These are phyloP conservation scores for Dicrurus megarhynchus DNA, from an alignment of 2,113 vertebrate genomes.

Conservation along the genomic window DNA sequence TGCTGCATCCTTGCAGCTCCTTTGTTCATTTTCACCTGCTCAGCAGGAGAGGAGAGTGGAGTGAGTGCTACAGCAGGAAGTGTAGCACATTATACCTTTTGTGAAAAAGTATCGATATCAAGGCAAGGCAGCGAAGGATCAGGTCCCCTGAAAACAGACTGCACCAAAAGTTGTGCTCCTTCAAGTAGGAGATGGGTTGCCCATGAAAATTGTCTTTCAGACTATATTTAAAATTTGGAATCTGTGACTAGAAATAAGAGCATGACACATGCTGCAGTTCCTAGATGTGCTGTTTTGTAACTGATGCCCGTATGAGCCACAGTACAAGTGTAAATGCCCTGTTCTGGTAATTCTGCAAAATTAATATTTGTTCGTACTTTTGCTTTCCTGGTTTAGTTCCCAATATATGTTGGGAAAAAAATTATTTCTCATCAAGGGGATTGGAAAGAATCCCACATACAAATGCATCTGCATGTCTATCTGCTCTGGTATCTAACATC, in stretches of 20 bases:
- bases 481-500: not conserved
- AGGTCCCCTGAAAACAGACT: not conserved
- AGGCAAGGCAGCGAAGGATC: not conserved
- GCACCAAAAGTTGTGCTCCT: not conserved
- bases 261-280: not conserved
- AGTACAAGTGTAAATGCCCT: not conserved
- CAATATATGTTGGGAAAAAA: not conserved
- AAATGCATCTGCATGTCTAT: not conserved
- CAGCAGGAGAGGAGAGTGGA: constrained; percentile 5
- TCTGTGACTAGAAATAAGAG: not conserved
- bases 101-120: not conserved
- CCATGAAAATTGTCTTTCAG: not conserved
- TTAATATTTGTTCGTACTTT: not conserved
- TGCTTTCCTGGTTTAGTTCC: not conserved
- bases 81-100: not conserved
- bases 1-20: not conserved
- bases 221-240: not conserved
- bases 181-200: not conserved
- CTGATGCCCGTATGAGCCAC: not conserved
- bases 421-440: not conserved
- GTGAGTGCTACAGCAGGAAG: constrained; percentile 6
- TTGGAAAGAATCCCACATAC: not conserved
- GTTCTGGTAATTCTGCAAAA: not conserved
- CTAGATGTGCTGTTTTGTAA: not conserved
- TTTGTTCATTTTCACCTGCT: constrained; percentile 47